phyloP scores from a whole-genome alignment of 2,888 invertebrate species.

The Hybos culiciformis region DNA sequence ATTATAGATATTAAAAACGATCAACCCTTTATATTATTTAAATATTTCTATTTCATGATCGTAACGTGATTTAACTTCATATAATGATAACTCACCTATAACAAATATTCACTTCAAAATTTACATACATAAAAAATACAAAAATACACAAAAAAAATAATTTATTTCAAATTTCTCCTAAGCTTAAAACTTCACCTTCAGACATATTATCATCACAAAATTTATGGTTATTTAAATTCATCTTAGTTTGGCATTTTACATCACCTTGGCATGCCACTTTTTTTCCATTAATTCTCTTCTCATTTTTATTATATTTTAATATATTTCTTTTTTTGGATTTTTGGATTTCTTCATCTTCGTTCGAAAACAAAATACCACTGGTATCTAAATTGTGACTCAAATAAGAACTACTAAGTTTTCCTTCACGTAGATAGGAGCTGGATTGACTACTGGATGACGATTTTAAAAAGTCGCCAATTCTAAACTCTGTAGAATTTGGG shows the following conservation, averaged over 20 bases:
- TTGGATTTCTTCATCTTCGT: too few species aligned
- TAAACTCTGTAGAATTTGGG: too few species aligned
- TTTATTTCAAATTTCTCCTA: conserved; percentile 2
- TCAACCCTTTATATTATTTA: too few species aligned
- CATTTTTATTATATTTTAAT: not conserved
- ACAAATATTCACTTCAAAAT: too few species aligned
- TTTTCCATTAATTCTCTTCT: not conserved
- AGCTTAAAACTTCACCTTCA: conserved; percentile 3
- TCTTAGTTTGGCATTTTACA: not conserved
- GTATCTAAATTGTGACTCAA: not conserved
- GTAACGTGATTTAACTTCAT: too few species aligned
- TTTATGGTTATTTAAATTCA: not conserved
- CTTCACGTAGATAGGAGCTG: not conserved
- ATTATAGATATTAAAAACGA: too few species aligned
- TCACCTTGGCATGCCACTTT: not conserved
- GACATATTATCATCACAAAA: not conserved
- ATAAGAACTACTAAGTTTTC: not conserved
- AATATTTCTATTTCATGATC: too few species aligned
- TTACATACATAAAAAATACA: too few species aligned
- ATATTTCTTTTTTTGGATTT: not conserved
- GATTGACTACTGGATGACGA: not conserved
- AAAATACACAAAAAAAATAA: too few species aligned
- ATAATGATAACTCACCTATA: too few species aligned
- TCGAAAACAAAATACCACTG: too few species aligned
- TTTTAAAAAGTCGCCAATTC: too few species aligned